A percentile compares a stretch with the other conserved stretches of the same genome.
phyloP scores from a whole-genome alignment of 2,797 vertebrate genomes.

The Morus bassanus region DNA sequence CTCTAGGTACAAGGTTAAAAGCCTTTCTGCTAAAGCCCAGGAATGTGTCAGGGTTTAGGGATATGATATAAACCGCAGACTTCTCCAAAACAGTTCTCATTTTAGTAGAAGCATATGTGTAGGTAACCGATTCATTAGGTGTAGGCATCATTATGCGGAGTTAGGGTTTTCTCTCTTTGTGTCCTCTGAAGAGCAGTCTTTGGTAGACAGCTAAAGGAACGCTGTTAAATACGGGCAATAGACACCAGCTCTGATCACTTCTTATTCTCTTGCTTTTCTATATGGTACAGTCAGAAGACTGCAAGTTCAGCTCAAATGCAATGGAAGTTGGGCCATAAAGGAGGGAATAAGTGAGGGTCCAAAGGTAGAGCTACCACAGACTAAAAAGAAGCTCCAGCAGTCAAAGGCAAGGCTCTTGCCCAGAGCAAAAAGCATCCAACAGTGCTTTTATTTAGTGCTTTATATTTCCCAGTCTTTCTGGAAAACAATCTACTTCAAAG shows the following conservation, averaged over 20 bases:
- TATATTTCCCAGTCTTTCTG: neutral
- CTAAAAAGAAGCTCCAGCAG: neutral
- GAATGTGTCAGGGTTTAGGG: neutral
- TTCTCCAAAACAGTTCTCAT: neutral
- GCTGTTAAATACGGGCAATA: neutral
- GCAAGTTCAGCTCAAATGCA: neutral
- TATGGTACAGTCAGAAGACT: neutral
- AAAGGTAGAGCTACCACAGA: neutral
- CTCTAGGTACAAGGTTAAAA: neutral
- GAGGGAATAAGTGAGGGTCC: neutral
- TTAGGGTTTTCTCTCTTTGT: neutral
- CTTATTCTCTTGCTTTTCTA: neutral
- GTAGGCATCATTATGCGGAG: neutral
- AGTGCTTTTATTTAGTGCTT: neutral
- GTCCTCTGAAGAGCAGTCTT: neutral
- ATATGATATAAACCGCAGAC: neutral
- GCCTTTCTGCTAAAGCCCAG: slow-evolving; percentile 17
- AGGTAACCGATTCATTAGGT: neutral
- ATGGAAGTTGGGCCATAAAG: neutral
- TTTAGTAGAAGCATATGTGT: neutral
- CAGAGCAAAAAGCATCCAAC: neutral
- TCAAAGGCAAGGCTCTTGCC: neutral
- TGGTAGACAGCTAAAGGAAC: neutral
- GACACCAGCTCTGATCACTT: neutral
- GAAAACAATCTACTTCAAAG: neutral